Percentiles rank a stretch among this genome's conserved stretches.
phyloP scores from a whole-genome alignment of 2,113 vertebrate species.

The Labeo catla region DNA sequence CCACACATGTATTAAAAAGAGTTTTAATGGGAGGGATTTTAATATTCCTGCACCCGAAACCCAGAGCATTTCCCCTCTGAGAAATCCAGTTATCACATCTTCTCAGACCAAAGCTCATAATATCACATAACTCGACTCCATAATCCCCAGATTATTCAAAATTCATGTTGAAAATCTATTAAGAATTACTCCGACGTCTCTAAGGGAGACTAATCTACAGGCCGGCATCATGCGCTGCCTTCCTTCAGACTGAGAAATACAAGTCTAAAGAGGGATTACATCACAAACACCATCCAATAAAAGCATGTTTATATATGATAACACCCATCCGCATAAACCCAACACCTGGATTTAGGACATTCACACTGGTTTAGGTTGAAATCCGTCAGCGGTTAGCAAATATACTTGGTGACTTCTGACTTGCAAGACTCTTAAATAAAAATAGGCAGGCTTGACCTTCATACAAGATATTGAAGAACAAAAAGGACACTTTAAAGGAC shows the following conservation, averaged over 20 bases:
- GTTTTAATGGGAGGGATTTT: slow-evolving; percentile 7
- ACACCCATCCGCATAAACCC: neutral
- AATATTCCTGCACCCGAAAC: slow-evolving; percentile 28
- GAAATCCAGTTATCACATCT: slow-evolving; percentile 49
- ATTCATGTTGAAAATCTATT: slow-evolving; percentile 53
- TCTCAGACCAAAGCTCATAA: slow-evolving; percentile 40
- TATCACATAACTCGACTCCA: slow-evolving; percentile 30
- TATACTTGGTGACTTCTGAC: neutral
- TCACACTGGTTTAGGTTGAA: neutral
- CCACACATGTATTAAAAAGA: slow-evolving; percentile 1
- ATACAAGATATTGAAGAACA: slow-evolving; percentile 27
- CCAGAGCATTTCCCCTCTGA: slow-evolving; percentile 14
- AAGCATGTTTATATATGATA: neutral
- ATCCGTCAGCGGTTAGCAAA: neutral
- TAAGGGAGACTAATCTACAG: slow-evolving; percentile 5
- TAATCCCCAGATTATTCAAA: slow-evolving; percentile 51
- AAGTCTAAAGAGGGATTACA: neutral
- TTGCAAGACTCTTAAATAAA: slow-evolving; percentile 1
- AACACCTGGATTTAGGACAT: neutral
- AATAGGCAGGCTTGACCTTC: slow-evolving; percentile 46
- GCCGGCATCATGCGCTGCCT: neutral
- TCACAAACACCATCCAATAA: neutral
- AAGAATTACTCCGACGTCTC: slow-evolving; percentile 28
- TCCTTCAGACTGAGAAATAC: neutral
- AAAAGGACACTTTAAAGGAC: neutral